Conservation (phyloP, 1,140 invertebrate genomes). For the Scaptomyza pallida region DNA sequence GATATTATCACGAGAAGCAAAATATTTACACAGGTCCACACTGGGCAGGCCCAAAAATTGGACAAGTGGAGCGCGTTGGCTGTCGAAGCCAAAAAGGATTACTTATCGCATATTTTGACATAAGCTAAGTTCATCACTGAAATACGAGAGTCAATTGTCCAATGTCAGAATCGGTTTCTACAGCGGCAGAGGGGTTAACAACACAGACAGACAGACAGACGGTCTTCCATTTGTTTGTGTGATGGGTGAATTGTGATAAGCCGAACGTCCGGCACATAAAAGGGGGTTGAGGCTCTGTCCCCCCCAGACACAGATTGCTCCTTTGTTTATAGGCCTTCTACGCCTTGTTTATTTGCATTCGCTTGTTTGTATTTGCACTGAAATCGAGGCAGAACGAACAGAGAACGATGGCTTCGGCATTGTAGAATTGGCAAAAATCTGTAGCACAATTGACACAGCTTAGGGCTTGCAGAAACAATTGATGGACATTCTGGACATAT, state of each 20-base stretch:
- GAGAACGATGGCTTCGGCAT: slow-evolving; percentile 20
- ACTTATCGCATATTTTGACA: slow-evolving; percentile 84
- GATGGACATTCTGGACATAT: slow-evolving; percentile 60
- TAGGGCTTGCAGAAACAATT: slow-evolving; percentile 54
- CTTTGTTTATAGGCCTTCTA: slow-evolving; percentile 74
- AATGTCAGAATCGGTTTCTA: slow-evolving; percentile 4
- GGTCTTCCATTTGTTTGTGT: slow-evolving; percentile 21
- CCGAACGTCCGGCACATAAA: slow-evolving; percentile 40
- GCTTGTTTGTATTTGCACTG: slow-evolving; percentile 79
- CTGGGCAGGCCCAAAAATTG: not conserved
- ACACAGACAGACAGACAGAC: slow-evolving; percentile 45
- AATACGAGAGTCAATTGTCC: slow-evolving; percentile 81
- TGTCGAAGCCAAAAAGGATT: slow-evolving; percentile 76
- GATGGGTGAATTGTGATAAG: slow-evolving; percentile 74
- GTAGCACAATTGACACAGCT: slow-evolving; percentile 72
- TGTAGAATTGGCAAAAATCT: slow-evolving; percentile 74
- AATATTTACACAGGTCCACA: slow-evolving; percentile 70
- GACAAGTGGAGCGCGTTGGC: slow-evolving; percentile 36
- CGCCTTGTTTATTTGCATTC: slow-evolving; percentile 77
- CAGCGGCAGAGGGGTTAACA: slow-evolving; percentile 43
- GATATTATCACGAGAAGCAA: slow-evolving; percentile 69
- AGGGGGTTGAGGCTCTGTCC: slow-evolving; percentile 14
- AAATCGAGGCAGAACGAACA: slow-evolving; percentile 64
- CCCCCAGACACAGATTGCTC: slow-evolving; percentile 43
- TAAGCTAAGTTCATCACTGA: slow-evolving; percentile 83